These are phyloP conservation scores for Lasioglossum leucozonium DNA, from an alignment of 2,888 invertebrate genomes.

Conservation along the genomic window DNA sequence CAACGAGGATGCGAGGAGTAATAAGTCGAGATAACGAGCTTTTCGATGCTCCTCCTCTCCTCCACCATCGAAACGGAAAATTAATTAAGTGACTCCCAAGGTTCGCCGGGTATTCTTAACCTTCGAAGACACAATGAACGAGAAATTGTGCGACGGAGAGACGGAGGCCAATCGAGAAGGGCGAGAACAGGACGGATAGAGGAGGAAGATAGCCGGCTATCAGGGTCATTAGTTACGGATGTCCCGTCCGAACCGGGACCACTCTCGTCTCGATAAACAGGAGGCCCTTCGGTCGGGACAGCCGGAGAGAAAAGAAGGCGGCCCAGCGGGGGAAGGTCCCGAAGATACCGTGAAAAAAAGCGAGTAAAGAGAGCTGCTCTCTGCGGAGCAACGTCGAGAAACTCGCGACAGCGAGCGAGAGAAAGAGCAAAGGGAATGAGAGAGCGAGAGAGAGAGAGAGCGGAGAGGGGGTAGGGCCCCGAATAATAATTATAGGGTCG, in stretches of 20 bases:
- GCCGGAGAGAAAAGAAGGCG: conserved; percentile 66
- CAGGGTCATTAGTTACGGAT: conserved; percentile 84
- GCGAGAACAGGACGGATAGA: conserved; percentile 44
- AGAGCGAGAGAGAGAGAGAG: not conserved
- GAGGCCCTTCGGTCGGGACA: conserved; percentile 65
- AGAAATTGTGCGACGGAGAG: conserved; percentile 68
- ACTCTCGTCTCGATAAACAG: conserved; percentile 82
- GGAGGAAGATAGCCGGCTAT: conserved; percentile 77
- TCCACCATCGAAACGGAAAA: conserved; percentile 78
- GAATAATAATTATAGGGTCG: conserved; percentile 82
- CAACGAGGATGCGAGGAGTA: conserved; percentile 71
- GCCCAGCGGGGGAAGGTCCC: conserved; percentile 60
- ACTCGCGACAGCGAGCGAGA: not conserved
- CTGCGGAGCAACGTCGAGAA: not conserved
- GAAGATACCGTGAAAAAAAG: conserved; percentile 28
- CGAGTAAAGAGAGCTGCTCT: conserved; percentile 10
- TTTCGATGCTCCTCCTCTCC: conserved; percentile 73
- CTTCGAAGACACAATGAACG: conserved; percentile 75
- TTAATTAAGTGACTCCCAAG: conserved; percentile 80
- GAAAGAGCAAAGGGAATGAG: not conserved
- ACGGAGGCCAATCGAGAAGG: conserved; percentile 35
- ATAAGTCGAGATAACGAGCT: conserved; percentile 78
- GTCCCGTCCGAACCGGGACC: conserved; percentile 82
- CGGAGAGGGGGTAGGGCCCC: conserved; percentile 37
- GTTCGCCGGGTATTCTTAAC: conserved; percentile 78